phyloP scores from a whole-genome alignment of 2,113 vertebrate species.

The Xiphophorus maculatus region DNA sequence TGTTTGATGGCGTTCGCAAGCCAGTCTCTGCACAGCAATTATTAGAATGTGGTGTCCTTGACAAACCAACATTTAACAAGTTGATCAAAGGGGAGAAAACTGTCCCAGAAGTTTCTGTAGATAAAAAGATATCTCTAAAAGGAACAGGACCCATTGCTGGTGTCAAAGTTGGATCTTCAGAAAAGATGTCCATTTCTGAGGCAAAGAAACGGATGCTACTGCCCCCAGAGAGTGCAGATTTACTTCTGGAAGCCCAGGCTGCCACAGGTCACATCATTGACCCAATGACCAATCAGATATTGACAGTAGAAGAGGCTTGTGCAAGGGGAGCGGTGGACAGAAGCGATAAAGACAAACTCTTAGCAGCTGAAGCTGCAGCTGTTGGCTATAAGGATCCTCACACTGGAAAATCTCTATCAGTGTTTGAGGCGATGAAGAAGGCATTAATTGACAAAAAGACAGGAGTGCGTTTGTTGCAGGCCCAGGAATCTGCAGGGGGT shows the following conservation, averaged over 20 bases:
- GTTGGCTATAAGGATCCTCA: slow-evolving; percentile 88
- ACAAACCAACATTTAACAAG: slow-evolving; percentile 81
- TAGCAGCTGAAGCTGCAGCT: slow-evolving; percentile 84
- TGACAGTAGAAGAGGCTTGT: slow-evolving; percentile 86
- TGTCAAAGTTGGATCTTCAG: slow-evolving; percentile 61
- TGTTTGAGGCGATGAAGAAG: slow-evolving; percentile 83
- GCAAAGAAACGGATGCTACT: slow-evolving; percentile 54
- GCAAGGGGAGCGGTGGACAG: slow-evolving; percentile 84
- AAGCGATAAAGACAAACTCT: slow-evolving; percentile 83
- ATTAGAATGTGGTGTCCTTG: slow-evolving; percentile 84
- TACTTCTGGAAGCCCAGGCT: slow-evolving; percentile 84
- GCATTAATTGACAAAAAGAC: slow-evolving; percentile 84
- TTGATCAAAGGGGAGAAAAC: slow-evolving; percentile 86
- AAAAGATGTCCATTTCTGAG: slow-evolving; percentile 46
- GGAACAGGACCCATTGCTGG: slow-evolving; percentile 75
- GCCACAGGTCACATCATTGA: slow-evolving; percentile 91
- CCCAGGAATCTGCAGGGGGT: slow-evolving; percentile 88
- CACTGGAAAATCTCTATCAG: slow-evolving; percentile 82
- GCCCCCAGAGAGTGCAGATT: slow-evolving; percentile 36
- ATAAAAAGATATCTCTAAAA: slow-evolving; percentile 83
- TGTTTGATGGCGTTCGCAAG: slow-evolving; percentile 91
- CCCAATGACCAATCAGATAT: slow-evolving; percentile 80
- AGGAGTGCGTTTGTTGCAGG: slow-evolving; percentile 88
- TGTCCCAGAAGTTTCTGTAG: slow-evolving; percentile 81
- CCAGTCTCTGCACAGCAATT: slow-evolving; percentile 89